Base-by-base conservation (phyloP, 2,888 invertebrate species). In the Mimachlamys varia region DNA sequence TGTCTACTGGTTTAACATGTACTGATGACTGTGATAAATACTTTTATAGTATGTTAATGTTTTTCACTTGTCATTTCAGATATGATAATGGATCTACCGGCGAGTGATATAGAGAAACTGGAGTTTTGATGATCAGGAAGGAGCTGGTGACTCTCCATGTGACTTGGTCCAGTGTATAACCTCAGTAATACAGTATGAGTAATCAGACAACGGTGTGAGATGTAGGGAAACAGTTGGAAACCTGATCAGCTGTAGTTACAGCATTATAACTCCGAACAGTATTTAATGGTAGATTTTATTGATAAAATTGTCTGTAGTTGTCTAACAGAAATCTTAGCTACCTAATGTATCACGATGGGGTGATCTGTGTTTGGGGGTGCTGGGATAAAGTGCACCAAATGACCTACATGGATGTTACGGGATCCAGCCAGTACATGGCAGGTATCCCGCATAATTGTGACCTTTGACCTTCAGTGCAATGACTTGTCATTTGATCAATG, bases 281-380 rank as follows among this genome's bases (percentile, higher is more conserved):
- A 76, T 76, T 76, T 76, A 76, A 76, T 76, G 76, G 76, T 76
- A 76, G 0, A 76, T 13, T 76, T 76, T 27, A 76, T 76, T 76
- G 27, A 27, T 76, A 27, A 76, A 76, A 33, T 76, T 76, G 76
- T 27, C 33, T 7, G 76, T 33, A 76, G 27, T 76, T 27, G 33
- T 33, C 12, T 33, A 27, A 76, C 58, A 58, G 22, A 58, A 58
- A 58, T 19, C 76, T 13, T 76, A 27, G 33, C 33, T 76, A 76
- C 76, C 76, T 76, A 76, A 76, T 76, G 76, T 76, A 27, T 76
- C 76, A 12, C 76, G 13, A 76, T 76, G 76, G 76, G 76, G 76
- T 76, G 76, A 76, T 76, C 76, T 76, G 76, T 76, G 76, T 76
- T 76, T 76, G 76, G 76, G 27, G 76, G 76, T 76, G 76, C 76